Evolutionary conservation across 2,888 invertebrate species (phyloP).

Genomic region (Megamerina dolium): DNA sequence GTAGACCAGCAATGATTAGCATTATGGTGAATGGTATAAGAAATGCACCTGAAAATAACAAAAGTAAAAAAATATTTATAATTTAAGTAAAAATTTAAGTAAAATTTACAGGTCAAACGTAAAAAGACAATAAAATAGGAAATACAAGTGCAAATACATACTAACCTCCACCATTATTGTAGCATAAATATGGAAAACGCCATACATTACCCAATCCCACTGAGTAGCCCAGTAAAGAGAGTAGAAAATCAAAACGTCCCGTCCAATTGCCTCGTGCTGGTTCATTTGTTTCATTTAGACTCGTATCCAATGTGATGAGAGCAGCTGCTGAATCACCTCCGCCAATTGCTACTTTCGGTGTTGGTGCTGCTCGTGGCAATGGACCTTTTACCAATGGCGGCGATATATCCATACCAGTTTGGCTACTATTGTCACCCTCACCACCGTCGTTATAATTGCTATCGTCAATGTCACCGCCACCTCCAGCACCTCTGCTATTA

Average conservation of each 20-base stretch:
- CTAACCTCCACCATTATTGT: constrained; percentile 67
- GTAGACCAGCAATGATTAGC: constrained; percentile 73
- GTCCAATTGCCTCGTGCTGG: constrained; percentile 68
- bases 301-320: constrained; percentile 33
- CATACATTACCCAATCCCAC: constrained; percentile 71
- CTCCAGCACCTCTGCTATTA: constrained; percentile 9
- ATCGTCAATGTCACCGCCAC: constrained; percentile 9
- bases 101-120: neutral
- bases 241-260: constrained; percentile 67
- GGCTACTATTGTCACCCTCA: too few species aligned
- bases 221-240: constrained; percentile 66
- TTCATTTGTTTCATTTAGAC: constrained; percentile 18
- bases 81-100: too few species aligned
- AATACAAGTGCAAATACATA: neutral
- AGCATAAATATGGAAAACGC: constrained; percentile 70
- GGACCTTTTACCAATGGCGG: too few species aligned
- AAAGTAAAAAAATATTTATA: neutral
- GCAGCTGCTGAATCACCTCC: constrained; percentile 43
- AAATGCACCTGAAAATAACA: constrained; percentile 61
- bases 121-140: neutral
- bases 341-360: constrained; percentile 30
- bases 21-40: constrained; percentile 77
- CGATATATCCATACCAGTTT: neutral
- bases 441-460: constrained; percentile 3
- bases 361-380: too few species aligned